Percentiles rank a stretch among this genome's conserved stretches.
phyloP scores from a whole-genome alignment of 2,888 invertebrate genomes.

The Asteroscopus sphinx region DNA sequence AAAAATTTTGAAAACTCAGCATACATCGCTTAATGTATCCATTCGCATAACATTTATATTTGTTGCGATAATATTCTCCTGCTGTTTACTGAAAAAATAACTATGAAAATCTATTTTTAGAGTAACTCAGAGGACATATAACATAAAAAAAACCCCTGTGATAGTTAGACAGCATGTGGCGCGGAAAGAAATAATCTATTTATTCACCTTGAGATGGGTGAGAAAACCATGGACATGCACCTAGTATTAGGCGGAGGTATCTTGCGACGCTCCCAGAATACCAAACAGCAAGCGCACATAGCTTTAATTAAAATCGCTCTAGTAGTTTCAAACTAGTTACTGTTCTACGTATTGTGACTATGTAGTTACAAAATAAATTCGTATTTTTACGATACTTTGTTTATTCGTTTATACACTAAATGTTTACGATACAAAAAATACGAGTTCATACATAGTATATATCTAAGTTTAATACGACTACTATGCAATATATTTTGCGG shows the following conservation, averaged over 20 bases:
- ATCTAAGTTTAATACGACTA: constrained; percentile 8
- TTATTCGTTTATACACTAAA: constrained; percentile 3
- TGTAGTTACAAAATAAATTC: constrained; percentile 23
- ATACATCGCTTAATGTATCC: no score
- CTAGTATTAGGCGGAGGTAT: constrained; percentile 11
- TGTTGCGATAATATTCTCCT: no score
- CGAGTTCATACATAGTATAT: background rate
- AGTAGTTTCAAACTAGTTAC: constrained; percentile 38
- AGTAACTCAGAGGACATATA: no score
- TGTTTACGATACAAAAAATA: background rate
- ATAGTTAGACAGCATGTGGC: constrained; percentile 7
- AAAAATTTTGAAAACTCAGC: no score
- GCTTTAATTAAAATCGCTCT: constrained; percentile 54
- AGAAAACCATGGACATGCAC: constrained; percentile 15
- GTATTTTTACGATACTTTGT: constrained; percentile 37
- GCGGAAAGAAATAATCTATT: background rate
- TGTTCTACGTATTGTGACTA: constrained; percentile 30
- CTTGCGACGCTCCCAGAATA: constrained; percentile 46
- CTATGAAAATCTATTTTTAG: background rate
- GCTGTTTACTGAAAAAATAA: background rate
- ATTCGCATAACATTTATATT: no score
- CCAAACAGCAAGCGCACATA: constrained; percentile 42
- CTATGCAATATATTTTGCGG: background rate
- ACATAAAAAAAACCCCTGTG: background rate
- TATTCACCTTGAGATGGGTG: constrained; percentile 29